phyloP scores from a whole-genome alignment of 2,888 invertebrate genomes.

The Chymomyza caudatula region DNA sequence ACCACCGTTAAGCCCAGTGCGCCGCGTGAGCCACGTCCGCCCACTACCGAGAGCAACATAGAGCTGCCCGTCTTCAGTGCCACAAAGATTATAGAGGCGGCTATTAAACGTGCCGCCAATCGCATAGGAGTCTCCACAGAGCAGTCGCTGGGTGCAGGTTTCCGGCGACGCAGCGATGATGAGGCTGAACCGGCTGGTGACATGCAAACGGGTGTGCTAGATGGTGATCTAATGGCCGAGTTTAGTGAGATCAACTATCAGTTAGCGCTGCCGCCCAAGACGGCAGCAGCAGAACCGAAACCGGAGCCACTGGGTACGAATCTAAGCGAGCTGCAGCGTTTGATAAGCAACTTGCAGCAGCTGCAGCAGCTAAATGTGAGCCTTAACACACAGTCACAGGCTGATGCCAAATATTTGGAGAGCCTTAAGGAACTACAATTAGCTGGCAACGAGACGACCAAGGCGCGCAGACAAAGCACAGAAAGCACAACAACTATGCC shows the following conservation, averaged over 20 bases:
- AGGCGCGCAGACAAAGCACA: conserved; percentile 79
- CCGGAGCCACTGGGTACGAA: conserved; percentile 77
- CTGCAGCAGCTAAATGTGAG: conserved; percentile 72
- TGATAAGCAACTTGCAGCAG: conserved; percentile 78
- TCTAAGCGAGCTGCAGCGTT: conserved; percentile 78
- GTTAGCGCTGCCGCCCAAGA: conserved; percentile 56
- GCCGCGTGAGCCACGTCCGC: conserved; percentile 48
- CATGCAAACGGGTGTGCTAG: conserved; percentile 38
- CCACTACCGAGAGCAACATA: conserved; percentile 65
- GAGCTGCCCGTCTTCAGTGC: conserved; percentile 73
- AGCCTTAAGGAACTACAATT: conserved; percentile 46
- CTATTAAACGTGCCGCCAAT: conserved; percentile 72
- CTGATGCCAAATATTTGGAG: conserved; percentile 67
- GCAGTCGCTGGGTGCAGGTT: conserved; percentile 46
- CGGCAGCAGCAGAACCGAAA: conserved; percentile 15
- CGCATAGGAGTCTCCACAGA: conserved; percentile 72
- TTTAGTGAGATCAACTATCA: conserved; percentile 74
- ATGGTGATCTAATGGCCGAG: conserved; percentile 66
- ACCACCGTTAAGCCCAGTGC: conserved; percentile 65
- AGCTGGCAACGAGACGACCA: conserved; percentile 46
- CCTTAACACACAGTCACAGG: conserved; percentile 25
- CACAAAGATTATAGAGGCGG: conserved; percentile 74
- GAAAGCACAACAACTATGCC: conserved; percentile 8
- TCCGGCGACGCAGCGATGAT: conserved; percentile 61
- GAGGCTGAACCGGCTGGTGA: conserved; percentile 29